phyloP scores from a whole-genome alignment of 2,888 invertebrate genomes.

The Polydrusus tereticollis region DNA sequence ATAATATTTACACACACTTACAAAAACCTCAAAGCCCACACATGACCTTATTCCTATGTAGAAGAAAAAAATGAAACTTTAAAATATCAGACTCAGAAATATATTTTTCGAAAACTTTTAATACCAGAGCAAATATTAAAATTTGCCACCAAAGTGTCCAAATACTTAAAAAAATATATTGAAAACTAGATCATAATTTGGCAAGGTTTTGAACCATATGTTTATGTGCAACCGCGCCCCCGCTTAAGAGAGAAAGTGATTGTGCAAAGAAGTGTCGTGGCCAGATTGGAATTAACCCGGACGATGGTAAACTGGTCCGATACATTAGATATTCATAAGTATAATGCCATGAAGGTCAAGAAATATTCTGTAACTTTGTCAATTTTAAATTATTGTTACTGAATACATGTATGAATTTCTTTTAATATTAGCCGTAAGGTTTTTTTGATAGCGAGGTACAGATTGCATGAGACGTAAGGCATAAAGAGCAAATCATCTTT shows the following conservation, averaged over 20 bases:
- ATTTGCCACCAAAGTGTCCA: background rate
- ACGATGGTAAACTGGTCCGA: slow-evolving; percentile 35
- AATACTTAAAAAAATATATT: background rate
- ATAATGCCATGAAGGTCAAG: background rate
- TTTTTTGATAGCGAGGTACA: too few relatives aligned
- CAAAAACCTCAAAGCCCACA: background rate
- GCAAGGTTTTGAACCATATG: slow-evolving; percentile 38
- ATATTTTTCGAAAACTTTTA: background rate
- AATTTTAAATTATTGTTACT: too few relatives aligned
- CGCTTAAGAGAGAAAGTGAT: slow-evolving; percentile 48
- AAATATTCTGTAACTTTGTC: background rate
- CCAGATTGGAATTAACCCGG: slow-evolving; percentile 31
- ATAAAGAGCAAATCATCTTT: too few relatives aligned
- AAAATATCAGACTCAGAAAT: background rate
- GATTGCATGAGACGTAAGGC: too few relatives aligned
- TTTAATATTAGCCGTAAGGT: too few relatives aligned
- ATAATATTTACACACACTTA: background rate
- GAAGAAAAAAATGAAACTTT: background rate
- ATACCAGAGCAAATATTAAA: background rate
- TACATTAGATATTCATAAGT: background rate
- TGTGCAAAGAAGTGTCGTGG: slow-evolving; percentile 44
- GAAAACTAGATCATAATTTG: slow-evolving; percentile 5
- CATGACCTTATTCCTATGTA: background rate
- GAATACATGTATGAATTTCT: too few relatives aligned
- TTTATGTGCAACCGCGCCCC: slow-evolving; percentile 36